Base-by-base conservation (phyloP, 1,140 invertebrate species). In the Pseudomyrmex flavicornis region DNA sequence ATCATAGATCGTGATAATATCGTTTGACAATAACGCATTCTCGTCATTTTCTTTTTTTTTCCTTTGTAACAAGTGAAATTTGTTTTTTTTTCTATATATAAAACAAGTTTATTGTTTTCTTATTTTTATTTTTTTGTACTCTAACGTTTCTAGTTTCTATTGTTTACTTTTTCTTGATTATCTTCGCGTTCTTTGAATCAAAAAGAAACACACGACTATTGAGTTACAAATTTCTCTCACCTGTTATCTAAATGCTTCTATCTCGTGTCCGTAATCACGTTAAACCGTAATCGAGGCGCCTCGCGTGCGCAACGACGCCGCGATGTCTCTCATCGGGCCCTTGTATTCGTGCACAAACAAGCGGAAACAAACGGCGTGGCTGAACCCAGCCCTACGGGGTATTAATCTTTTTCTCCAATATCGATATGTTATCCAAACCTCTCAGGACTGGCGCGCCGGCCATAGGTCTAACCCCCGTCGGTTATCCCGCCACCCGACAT, bases 401-500 rank as follows among this genome's bases (percentile, higher is more conserved):
- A 90, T 91, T 90, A 91, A 91, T 90, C 89, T 91, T 89, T 90
- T 89, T 85, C 83, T 84, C 76, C 84, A 82, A 89, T 90, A 90
- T 89, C 90, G 82, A 91, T 90, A 89, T 82, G 85, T 91, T 91
- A 90, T 85, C 90, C 80, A 80, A 89, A 88, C 83, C 88, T 89
- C 89, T 89, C 88, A 85, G 88, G 89, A 59, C 73, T 85, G 79
- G 70, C 50, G 35, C 22, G 52, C 17, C 20, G 35, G 70, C 79
- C 77, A 13, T 80, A 61, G 59, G 56, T 73, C 79, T 75, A 75
- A 62, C 56, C 56, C 35, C 66, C 12, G 54, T 62, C 61, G 63
- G 66, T 75, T 83, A 73, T 74, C 65, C 69, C 82, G 58, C 48
- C 26, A 75, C 82, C 35, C 35, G 85, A 84, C 70, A 86, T 74